Evolutionary conservation across 2,113 vertebrate genomes (phyloP).

Genomic region (Aphelocoma coerulescens): DNA sequence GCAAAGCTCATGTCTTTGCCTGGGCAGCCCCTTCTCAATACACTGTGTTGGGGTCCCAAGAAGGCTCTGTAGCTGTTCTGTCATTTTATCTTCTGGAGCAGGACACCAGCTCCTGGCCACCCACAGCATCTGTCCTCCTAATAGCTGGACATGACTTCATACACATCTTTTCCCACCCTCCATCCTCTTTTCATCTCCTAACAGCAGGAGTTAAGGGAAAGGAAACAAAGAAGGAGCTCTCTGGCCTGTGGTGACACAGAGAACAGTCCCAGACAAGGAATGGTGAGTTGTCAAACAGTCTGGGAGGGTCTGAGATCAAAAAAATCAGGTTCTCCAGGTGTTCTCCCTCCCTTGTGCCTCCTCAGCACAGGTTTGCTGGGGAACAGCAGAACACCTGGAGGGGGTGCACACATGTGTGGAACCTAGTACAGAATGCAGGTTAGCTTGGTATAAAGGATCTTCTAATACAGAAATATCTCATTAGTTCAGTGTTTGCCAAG

Average conservation of each 20-base stretch:
- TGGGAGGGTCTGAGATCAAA: background rate
- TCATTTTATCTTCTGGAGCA: background rate
- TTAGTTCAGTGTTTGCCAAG: background rate
- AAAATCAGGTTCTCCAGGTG: background rate
- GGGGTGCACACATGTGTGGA: background rate
- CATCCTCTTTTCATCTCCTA: background rate
- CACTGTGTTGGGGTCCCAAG: background rate
- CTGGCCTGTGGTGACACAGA: background rate
- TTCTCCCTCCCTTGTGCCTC: background rate
- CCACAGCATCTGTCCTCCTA: background rate
- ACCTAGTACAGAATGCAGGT: background rate
- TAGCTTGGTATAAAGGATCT: background rate
- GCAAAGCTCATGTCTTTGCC: background rate
- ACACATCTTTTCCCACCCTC: background rate
- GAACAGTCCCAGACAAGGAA: background rate
- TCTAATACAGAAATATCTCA: background rate
- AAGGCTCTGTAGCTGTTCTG: background rate
- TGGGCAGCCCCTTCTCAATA: background rate
- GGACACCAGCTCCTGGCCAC: background rate
- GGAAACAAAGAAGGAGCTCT: background rate
- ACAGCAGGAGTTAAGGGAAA: slow-evolving; percentile 10
- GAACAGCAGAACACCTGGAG: background rate
- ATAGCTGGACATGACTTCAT: background rate
- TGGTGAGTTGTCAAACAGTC: slow-evolving; percentile 36
- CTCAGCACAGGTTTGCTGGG: background rate